Evolutionary conservation across 2,888 invertebrate species (phyloP).

Genomic region (Clivina fossor): DNA sequence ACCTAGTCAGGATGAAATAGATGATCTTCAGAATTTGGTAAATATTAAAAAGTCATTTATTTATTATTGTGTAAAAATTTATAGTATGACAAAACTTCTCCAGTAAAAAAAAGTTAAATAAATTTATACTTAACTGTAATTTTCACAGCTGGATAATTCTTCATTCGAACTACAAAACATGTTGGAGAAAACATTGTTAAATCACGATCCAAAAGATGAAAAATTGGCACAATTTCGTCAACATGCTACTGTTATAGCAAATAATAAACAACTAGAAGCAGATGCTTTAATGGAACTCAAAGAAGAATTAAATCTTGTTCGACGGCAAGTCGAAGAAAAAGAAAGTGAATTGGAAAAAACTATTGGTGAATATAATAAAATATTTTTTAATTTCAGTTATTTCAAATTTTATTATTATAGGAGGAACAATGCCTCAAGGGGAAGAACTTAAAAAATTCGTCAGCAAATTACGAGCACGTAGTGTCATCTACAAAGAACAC

Average conservation of each 20-base stretch:
- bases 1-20: constrained; percentile 38
- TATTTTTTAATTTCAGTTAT: too few species aligned
- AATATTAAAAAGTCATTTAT: too few species aligned
- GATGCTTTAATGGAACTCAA: constrained; percentile 69
- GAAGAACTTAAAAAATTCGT: constrained; percentile 87
- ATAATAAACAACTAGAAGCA: constrained; percentile 77
- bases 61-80: too few species aligned
- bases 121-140: neutral
- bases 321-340: constrained; percentile 63
- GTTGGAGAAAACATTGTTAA: constrained; percentile 69
- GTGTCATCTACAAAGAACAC: constrained; percentile 79
- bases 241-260: constrained; percentile 76
- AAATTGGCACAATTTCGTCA: constrained; percentile 83
- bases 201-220: constrained; percentile 66
- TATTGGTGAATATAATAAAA: constrained; percentile 27
- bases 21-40: constrained; percentile 11
- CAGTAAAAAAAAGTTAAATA: too few species aligned
- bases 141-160: constrained; percentile 55
- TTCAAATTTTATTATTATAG: too few species aligned
- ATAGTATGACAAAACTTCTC: too few species aligned
- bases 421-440: constrained; percentile 72
- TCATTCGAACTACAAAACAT: constrained; percentile 69
- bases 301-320: constrained; percentile 61
- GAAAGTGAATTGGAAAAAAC: constrained; percentile 53
- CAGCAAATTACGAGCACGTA: constrained; percentile 76